Percentiles rank a stretch among this genome's conserved stretches.
Evolutionary conservation across 2,113 vertebrate genomes (phyloP).

Genomic region (Anarrhichthys ocellatus): DNA sequence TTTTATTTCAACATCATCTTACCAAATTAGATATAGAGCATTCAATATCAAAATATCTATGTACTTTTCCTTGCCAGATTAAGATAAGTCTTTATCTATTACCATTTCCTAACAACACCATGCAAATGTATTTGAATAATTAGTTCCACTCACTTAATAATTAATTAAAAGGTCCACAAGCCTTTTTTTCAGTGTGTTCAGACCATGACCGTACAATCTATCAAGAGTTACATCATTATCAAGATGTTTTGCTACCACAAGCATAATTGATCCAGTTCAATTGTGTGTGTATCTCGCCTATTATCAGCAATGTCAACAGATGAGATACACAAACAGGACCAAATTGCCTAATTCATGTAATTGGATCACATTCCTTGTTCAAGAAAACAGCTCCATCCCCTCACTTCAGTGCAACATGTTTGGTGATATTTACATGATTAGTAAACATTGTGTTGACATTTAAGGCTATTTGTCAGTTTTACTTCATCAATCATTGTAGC

Average conservation of each 20-base stretch:
- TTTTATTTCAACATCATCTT: not conserved
- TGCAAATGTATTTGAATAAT: not conserved
- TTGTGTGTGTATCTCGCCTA: not conserved
- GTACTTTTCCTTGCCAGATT: not conserved
- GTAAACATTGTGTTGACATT: conserved; percentile 47
- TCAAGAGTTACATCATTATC: not conserved
- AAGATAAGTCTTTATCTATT: not conserved
- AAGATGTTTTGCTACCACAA: conserved; percentile 5
- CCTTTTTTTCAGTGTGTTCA: not conserved
- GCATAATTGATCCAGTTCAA: not conserved
- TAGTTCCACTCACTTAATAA: not conserved
- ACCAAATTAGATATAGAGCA: not conserved
- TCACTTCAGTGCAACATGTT: conserved; percentile 12
- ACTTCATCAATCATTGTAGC: conserved; percentile 24
- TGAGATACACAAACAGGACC: not conserved
- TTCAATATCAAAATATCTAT: not conserved
- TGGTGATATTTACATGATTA: conserved; percentile 48
- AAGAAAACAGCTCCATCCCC: not conserved
- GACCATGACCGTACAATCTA: not conserved
- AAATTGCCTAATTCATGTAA: not conserved
- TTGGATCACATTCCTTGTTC: not conserved
- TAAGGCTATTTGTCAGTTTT: conserved; percentile 38
- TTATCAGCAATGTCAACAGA: not conserved
- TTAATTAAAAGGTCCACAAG: not conserved
- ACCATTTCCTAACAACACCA: not conserved